phyloP scores from a whole-genome alignment of 2,888 invertebrate species.

The Oxycera nigricornis region DNA sequence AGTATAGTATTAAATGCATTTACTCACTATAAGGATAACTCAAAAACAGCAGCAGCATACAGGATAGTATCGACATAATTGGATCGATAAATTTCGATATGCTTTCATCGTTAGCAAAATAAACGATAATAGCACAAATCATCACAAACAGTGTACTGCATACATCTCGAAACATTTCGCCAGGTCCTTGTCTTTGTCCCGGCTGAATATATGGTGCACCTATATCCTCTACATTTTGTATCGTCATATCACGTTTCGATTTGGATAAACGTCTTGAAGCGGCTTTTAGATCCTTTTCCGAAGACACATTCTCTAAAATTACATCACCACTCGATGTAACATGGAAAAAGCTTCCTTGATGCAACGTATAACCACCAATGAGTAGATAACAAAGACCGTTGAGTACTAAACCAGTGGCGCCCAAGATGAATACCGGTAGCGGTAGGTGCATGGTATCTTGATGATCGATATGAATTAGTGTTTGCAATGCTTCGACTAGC shows the following conservation, averaged over 20 bases:
- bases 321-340: constrained; percentile 70
- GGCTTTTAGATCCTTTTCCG: constrained; percentile 56
- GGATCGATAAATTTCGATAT: constrained; percentile 79
- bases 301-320: constrained; percentile 66
- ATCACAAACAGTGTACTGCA: constrained; percentile 79
- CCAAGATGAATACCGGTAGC: constrained; percentile 75
- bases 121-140: constrained; percentile 68
- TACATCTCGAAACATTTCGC: constrained; percentile 70
- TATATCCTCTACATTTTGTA: constrained; percentile 42
- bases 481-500: constrained; percentile 81
- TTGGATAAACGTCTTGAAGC: constrained; percentile 63
- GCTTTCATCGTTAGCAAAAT: constrained; percentile 65
- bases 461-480: constrained; percentile 76
- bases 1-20: constrained; percentile 5
- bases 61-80: constrained; percentile 76
- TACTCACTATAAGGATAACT: constrained; percentile 83
- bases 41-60: constrained; percentile 72
- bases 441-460: constrained; percentile 78
- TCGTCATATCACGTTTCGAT: constrained; percentile 55
- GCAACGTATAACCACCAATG: constrained; percentile 80
- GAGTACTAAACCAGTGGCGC: constrained; percentile 73
- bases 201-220: constrained; percentile 50
- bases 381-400: constrained; percentile 81
- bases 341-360: constrained; percentile 74
- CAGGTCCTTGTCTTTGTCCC: constrained; percentile 65